These are phyloP conservation scores for Norana najaformis DNA, from an alignment of 2,888 invertebrate genomes.

Conservation along the genomic window DNA sequence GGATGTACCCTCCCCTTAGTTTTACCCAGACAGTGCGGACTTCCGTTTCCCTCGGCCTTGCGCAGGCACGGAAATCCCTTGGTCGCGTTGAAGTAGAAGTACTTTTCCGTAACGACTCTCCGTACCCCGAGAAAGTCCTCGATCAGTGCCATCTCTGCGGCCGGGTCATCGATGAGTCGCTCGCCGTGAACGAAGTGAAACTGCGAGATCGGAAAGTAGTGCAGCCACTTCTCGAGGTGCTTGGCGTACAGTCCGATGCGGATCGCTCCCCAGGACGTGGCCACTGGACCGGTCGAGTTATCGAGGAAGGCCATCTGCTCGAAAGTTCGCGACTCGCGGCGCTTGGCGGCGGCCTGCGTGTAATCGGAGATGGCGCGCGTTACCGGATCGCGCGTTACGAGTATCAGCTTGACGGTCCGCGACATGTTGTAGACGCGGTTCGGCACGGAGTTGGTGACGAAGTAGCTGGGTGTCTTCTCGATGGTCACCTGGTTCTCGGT, in stretches of 20 bases:
- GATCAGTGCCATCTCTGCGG: constrained; percentile 54
- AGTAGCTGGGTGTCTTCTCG: constrained; percentile 92
- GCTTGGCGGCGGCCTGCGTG: constrained; percentile 69
- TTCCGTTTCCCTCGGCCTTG: not conserved
- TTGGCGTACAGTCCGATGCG: constrained; percentile 64
- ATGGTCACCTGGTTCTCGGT: constrained; percentile 83
- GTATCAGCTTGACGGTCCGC: constrained; percentile 77
- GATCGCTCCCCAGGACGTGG: constrained; percentile 61
- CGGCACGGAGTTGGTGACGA: constrained; percentile 83
- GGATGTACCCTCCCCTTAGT: constrained; percentile 86
- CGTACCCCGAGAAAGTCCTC: constrained; percentile 58
- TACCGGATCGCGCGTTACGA: constrained; percentile 87
- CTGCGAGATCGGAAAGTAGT: constrained; percentile 87
- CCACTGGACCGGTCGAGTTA: constrained; percentile 26
- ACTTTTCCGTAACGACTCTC: constrained; percentile 66
- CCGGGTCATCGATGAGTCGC: constrained; percentile 55
- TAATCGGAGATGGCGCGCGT: constrained; percentile 90
- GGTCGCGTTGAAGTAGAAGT: constrained; percentile 96
- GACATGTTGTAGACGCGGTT: constrained; percentile 81
- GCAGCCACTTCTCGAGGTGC: constrained; percentile 86
- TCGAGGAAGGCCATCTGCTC: constrained; percentile 43
- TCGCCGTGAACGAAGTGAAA: constrained; percentile 83
- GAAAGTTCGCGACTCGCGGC: constrained; percentile 44
- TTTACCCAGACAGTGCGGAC: constrained; percentile 77
- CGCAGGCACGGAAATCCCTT: constrained; percentile 87